Percentiles rank a stretch among this genome's conserved stretches.
phyloP scores from a whole-genome alignment of 2,888 invertebrate species.

The Chrysolina haemoptera region DNA sequence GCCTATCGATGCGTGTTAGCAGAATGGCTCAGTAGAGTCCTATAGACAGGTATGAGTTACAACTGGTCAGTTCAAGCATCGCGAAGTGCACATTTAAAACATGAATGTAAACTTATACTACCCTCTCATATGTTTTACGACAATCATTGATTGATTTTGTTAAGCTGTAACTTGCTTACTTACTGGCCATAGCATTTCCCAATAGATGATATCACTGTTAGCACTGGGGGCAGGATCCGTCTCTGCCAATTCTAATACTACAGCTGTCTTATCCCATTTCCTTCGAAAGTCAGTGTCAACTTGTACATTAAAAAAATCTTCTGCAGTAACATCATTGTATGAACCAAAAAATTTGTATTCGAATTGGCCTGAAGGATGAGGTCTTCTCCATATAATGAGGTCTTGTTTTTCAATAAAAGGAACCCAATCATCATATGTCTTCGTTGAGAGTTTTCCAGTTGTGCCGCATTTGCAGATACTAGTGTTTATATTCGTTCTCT shows the following conservation, averaged over 20 bases:
- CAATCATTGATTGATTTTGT: too few relatives aligned
- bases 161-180: too few relatives aligned
- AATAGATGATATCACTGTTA: constrained; percentile 85
- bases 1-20: too few relatives aligned
- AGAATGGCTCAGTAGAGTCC: too few relatives aligned
- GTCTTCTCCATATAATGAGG: constrained; percentile 86
- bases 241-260: constrained; percentile 81
- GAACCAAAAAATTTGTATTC: constrained; percentile 91
- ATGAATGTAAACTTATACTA: too few relatives aligned
- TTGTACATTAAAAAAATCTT: constrained; percentile 87
- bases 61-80: too few relatives aligned
- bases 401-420: constrained; percentile 86
- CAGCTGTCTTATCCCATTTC: constrained; percentile 86
- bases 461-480: constrained; percentile 49
- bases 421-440: constrained; percentile 76
- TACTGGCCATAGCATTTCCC: constrained; percentile 93
- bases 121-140: too few relatives aligned
- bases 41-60: too few relatives aligned
- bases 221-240: constrained; percentile 72
- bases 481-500: constrained; percentile 47
- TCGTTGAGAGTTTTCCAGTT: constrained; percentile 45
- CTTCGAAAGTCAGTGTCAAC: constrained; percentile 85
- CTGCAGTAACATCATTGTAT: constrained; percentile 83
- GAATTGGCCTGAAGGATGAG: constrained; percentile 79
- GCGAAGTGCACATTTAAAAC: too few relatives aligned